These are phyloP conservation scores for Argynnis bischoffii DNA, from an alignment of 2,888 invertebrate species.

Conservation along the genomic window DNA sequence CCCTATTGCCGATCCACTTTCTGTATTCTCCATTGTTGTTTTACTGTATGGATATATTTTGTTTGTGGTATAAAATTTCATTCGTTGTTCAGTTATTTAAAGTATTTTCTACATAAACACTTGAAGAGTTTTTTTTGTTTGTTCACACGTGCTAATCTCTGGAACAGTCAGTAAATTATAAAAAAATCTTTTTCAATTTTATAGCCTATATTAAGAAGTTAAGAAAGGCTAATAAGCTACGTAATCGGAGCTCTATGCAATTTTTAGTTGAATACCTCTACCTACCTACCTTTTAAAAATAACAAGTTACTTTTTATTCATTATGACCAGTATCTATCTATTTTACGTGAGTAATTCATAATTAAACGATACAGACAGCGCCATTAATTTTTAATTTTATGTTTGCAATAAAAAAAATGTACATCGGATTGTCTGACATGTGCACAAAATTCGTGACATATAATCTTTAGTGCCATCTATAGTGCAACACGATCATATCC, in stretches of 20 bases:
- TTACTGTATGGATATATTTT: constrained; percentile 22
- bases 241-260: no score
- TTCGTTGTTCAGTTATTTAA: not conserved
- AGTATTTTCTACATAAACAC: no score
- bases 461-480: constrained; percentile 52
- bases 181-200: no score
- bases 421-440: constrained; percentile 2
- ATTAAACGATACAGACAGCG: not conserved
- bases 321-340: no score
- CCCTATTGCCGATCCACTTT: constrained; percentile 46
- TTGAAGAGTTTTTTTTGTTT: no score
- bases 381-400: not conserved
- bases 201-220: no score
- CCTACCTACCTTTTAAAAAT: no score
- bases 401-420: not conserved
- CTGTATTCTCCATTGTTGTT: constrained; percentile 43
- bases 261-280: no score
- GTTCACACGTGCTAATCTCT: no score
- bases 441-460: constrained; percentile 25
- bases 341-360: not conserved
- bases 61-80: constrained; percentile 1
- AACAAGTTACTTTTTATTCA: no score
- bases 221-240: no score
- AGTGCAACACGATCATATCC: constrained; percentile 45
- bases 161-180: no score